These are phyloP conservation scores for Stegana nigrithorax DNA, from an alignment of 2,888 invertebrate species.

Conservation along the genomic window DNA sequence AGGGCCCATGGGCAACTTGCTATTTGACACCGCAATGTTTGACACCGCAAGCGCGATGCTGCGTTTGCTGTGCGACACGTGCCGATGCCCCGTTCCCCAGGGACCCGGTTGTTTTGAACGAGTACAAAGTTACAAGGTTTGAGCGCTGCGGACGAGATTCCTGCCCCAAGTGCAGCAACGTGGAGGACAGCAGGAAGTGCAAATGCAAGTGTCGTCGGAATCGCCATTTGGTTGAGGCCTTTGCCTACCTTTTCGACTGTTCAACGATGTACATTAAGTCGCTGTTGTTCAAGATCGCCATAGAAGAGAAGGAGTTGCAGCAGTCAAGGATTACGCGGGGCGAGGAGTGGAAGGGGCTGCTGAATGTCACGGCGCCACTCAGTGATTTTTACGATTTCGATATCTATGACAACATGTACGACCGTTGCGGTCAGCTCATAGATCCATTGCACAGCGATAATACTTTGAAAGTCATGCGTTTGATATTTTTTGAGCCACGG, in stretches of 20 bases:
- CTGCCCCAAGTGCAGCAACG: no score
- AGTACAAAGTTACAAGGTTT: no score
- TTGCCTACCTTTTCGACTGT: conserved; percentile 39
- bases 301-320: conserved; percentile 24
- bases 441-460: conserved; percentile 40
- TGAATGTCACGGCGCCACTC: conserved; percentile 39
- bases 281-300: conserved; percentile 35
- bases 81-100: no score
- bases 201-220: no score
- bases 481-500: conserved; percentile 36
- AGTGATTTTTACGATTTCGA: conserved; percentile 42
- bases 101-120: no score
- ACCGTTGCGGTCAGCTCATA: conserved; percentile 43
- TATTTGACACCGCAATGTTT: no score
- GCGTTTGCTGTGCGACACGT: no score
- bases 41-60: no score
- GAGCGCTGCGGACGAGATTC: no score
- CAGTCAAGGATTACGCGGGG: conserved; percentile 26
- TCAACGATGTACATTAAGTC: conserved; percentile 29
- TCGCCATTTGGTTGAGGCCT: conserved; percentile 40
- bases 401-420: conserved; percentile 51
- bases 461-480: conserved; percentile 34
- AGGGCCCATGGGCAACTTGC: no score
- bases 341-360: conserved; percentile 44
- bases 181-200: no score